Evolutionary conservation across 2,113 vertebrate genomes (phyloP).

Genomic region (Microcebus murinus): DNA sequence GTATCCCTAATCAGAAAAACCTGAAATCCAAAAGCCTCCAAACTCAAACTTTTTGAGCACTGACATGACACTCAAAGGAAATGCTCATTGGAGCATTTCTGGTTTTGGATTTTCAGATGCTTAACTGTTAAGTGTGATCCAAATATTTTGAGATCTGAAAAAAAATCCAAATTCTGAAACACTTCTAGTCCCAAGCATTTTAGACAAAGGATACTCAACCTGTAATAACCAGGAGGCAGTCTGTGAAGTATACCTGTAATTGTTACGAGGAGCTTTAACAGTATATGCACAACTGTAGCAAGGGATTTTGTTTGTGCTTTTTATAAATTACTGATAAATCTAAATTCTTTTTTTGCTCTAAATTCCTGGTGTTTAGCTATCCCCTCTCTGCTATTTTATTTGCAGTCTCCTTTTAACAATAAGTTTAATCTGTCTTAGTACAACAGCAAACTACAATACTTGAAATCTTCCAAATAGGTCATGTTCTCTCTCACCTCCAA

Average conservation of each 20-base stretch:
- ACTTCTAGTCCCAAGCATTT: background rate
- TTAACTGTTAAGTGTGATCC: background rate
- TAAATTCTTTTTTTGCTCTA: constrained; percentile 3
- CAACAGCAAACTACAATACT: background rate
- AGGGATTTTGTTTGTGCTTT: constrained; percentile 11
- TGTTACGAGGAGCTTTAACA: background rate
- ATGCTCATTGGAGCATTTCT: background rate
- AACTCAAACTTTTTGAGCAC: background rate
- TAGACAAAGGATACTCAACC: background rate
- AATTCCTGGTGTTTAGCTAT: background rate
- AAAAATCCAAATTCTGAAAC: background rate
- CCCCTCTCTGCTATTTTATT: background rate
- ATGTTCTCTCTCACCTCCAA: background rate
- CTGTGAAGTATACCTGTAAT: background rate
- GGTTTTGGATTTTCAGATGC: background rate
- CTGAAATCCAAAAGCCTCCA: background rate
- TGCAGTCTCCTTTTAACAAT: constrained; percentile 18
- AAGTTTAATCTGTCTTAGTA: background rate
- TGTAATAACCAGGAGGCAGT: background rate
- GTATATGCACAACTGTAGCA: background rate
- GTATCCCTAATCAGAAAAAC: background rate
- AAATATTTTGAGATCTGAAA: background rate
- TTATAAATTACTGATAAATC: constrained; percentile 47
- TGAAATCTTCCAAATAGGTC: constrained; percentile 13
- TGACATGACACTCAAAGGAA: background rate